Percentiles rank a stretch among this genome's conserved stretches.
These are phyloP conservation scores for Neostethus bicornis DNA, from an alignment of 2,797 vertebrate species.

Conservation along the genomic window DNA sequence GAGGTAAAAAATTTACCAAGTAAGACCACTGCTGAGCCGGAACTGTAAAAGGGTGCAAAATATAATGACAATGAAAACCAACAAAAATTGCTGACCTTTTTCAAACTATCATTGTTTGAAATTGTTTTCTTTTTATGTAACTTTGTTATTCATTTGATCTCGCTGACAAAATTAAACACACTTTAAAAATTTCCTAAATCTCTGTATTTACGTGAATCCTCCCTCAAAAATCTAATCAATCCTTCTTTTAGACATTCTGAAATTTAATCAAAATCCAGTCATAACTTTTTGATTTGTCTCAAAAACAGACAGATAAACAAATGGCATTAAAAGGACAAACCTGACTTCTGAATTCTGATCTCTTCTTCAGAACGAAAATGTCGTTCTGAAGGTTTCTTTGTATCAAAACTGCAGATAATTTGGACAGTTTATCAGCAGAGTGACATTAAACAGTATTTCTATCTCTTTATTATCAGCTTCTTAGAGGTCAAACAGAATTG, in stretches of 20 bases:
- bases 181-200: too few species aligned
- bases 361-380: background rate
- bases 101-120: too few species aligned
- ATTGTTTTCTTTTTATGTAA: too few species aligned
- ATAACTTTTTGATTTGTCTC: too few species aligned
- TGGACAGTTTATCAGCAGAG: constrained; percentile 3
- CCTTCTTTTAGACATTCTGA: too few species aligned
- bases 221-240: too few species aligned
- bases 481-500: constrained; percentile 57
- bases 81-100: too few species aligned
- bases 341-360: constrained; percentile 10
- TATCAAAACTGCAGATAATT: background rate
- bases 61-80: too few species aligned
- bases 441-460: constrained; percentile 1
- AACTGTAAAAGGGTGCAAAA: background rate
- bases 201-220: too few species aligned
- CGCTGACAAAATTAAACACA: too few species aligned
- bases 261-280: too few species aligned
- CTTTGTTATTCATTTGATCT: too few species aligned
- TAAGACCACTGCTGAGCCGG: constrained; percentile 22
- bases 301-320: background rate
- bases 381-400: background rate
- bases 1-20: constrained; percentile 43
- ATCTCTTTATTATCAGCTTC: constrained; percentile 2
- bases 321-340: constrained; percentile 6